Evolutionary conservation across 2,888 invertebrate species (phyloP).

Genomic region (Laspeyria flexula): DNA sequence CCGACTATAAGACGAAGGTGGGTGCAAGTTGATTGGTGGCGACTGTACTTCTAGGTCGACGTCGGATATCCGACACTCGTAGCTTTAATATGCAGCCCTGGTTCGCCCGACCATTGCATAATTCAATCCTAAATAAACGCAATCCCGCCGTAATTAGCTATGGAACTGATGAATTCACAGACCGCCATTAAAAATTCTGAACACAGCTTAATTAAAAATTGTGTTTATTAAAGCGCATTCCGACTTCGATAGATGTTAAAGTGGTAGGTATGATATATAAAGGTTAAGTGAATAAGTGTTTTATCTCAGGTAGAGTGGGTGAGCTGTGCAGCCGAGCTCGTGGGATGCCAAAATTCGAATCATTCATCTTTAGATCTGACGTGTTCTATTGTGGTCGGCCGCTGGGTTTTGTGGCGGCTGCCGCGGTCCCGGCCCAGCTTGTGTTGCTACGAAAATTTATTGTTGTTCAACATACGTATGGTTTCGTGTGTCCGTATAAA

Average conservation of each 20-base stretch:
- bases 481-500: slow-evolving; percentile 29
- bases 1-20: slow-evolving; percentile 22
- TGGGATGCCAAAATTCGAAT: slow-evolving; percentile 73
- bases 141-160: slow-evolving; percentile 77
- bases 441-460: slow-evolving; percentile 55
- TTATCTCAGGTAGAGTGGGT: slow-evolving; percentile 67
- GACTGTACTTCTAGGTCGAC: slow-evolving; percentile 70
- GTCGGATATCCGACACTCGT: slow-evolving; percentile 81
- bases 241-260: slow-evolving; percentile 43
- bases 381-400: slow-evolving; percentile 74
- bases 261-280: slow-evolving; percentile 29
- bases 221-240: slow-evolving; percentile 54
- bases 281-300: slow-evolving; percentile 50
- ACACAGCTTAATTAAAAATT: slow-evolving; percentile 70
- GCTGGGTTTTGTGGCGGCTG: slow-evolving; percentile 58
- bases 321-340: slow-evolving; percentile 25
- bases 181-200: slow-evolving; percentile 62
- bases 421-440: slow-evolving; percentile 51
- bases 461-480: slow-evolving; percentile 44
- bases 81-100: slow-evolving; percentile 70
- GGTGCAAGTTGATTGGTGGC: slow-evolving; percentile 28
- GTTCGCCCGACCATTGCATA: slow-evolving; percentile 67
- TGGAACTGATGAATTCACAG: slow-evolving; percentile 76
- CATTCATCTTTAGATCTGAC: slow-evolving; percentile 86
- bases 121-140: slow-evolving; percentile 79